Evolutionary conservation across 1,140 invertebrate genomes (phyloP).

Genomic region (Lepeophtheirus salmonis): DNA sequence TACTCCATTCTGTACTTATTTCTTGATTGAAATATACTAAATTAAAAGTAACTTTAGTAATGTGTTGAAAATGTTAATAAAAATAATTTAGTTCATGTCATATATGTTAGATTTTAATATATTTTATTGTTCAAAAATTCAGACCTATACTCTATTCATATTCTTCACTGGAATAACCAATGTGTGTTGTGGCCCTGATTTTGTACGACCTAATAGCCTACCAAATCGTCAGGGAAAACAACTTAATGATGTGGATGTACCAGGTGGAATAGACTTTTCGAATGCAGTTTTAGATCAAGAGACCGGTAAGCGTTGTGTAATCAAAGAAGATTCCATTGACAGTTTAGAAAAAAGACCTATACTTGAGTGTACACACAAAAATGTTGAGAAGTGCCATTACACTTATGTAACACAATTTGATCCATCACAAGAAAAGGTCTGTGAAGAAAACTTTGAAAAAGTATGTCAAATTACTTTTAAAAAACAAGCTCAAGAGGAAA

Average conservation of each 20-base stretch:
- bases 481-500: slow-evolving; percentile 11
- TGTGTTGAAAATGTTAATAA: too few relatives aligned
- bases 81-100: too few relatives aligned
- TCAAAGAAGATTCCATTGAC: slow-evolving; percentile 13
- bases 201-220: neutral
- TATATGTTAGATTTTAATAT: too few relatives aligned
- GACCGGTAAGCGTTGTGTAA: slow-evolving; percentile 13
- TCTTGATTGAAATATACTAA: too few relatives aligned
- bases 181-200: neutral
- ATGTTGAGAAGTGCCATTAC: slow-evolving; percentile 17
- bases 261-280: slow-evolving; percentile 16
- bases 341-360: slow-evolving; percentile 10
- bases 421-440: slow-evolving; percentile 15
- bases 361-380: slow-evolving; percentile 18
- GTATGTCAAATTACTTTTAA: slow-evolving; percentile 17
- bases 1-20: too few relatives aligned
- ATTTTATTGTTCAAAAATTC: too few relatives aligned
- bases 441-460: slow-evolving; percentile 17
- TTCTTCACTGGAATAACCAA: too few relatives aligned
- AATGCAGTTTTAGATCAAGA: slow-evolving; percentile 3
- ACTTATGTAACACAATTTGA: slow-evolving; percentile 14
- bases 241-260: neutral
- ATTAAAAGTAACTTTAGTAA: too few relatives aligned
- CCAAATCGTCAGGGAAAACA: slow-evolving; percentile 10
- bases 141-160: too few relatives aligned